phyloP scores from a whole-genome alignment of 1,140 invertebrate species.

The Brachystomella parvula region DNA sequence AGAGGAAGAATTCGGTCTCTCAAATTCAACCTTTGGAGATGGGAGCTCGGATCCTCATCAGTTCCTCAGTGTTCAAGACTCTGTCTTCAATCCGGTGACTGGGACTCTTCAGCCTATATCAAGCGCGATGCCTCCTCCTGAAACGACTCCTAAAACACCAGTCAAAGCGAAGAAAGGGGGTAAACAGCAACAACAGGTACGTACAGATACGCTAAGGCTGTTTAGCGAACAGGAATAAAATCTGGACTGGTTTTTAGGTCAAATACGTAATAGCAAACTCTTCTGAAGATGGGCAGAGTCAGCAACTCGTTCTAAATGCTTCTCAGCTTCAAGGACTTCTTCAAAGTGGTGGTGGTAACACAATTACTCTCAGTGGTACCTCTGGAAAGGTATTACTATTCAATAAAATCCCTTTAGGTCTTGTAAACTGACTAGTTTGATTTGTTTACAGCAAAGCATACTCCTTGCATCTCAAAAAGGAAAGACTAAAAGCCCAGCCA shows the following conservation, averaged over 20 bases:
- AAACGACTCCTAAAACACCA: conserved; percentile 13
- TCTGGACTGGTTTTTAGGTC: conserved; percentile 11
- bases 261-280: conserved; percentile 33
- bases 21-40: not conserved
- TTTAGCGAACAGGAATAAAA: not conserved
- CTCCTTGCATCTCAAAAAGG: conserved; percentile 21
- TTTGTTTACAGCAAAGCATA: conserved; percentile 26
- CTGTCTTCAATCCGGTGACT: conserved; percentile 36
- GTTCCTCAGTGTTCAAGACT: conserved; percentile 32
- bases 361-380: conserved; percentile 21
- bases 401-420: not conserved
- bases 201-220: no score
- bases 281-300: conserved; percentile 19
- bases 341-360: conserved; percentile 29
- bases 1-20: conserved; percentile 24
- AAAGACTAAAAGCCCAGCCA: conserved; percentile 30
- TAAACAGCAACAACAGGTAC: no score
- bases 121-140: conserved; percentile 18
- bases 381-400: conserved; percentile 29
- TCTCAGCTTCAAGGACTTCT: conserved; percentile 30
- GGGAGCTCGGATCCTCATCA: conserved; percentile 21
- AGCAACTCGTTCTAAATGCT: conserved; percentile 33
- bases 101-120: conserved; percentile 34
- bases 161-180: not conserved
- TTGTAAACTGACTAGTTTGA: not conserved